A percentile compares a stretch with the other conserved stretches of the same genome.
These are phyloP conservation scores for Pseudorasbora parva DNA, from an alignment of 2,113 vertebrate species.

Conservation along the genomic window DNA sequence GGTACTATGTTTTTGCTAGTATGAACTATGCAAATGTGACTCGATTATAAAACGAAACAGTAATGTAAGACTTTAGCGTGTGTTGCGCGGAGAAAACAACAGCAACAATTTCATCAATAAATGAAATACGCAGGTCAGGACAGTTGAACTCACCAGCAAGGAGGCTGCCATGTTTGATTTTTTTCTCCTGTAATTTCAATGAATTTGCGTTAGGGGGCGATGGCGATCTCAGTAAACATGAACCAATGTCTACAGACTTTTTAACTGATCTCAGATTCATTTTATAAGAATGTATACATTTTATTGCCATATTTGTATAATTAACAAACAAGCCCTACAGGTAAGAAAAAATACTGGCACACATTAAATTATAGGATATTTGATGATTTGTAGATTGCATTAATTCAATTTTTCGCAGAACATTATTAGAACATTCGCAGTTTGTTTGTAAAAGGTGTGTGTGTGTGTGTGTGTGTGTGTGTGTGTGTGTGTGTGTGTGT, in stretches of 20 bases:
- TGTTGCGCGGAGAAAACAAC: neutral
- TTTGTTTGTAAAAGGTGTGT: no score
- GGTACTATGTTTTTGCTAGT: neutral
- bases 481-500: no score
- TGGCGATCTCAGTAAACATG: neutral
- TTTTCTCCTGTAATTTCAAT: neutral
- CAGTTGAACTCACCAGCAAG: conserved; percentile 56
- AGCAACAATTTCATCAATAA: no score
- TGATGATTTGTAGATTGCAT: no score
- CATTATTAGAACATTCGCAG: no score
- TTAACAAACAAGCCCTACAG: neutral
- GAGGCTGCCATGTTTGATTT: conserved; percentile 64
- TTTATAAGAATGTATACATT: neutral
- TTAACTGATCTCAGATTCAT: neutral
- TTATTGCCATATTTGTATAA: neutral
- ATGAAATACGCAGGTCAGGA: neutral
- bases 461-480: no score
- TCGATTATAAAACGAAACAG: neutral
- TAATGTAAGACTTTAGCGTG: neutral
- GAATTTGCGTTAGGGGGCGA: neutral
- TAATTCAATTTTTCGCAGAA: no score
- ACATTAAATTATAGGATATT: no score
- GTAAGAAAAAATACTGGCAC: no score
- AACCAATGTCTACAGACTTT: neutral
- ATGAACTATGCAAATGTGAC: neutral